Conservation (phyloP, 2,888 invertebrate genomes). For the Xanthostigma xanthostigma region DNA sequence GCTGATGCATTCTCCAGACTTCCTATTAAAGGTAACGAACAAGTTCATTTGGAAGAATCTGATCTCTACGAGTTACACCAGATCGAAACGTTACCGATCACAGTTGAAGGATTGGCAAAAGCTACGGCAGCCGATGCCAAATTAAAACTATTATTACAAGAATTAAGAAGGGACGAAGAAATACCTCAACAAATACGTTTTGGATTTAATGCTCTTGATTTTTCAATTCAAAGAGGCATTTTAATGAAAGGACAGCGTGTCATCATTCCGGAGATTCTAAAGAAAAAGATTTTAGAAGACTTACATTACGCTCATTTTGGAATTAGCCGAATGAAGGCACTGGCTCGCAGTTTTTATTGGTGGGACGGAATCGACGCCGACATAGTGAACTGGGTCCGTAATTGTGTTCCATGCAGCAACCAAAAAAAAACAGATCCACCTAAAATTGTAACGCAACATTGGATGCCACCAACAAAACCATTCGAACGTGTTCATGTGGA, state of each 20-base stretch:
- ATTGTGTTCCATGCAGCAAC: conserved; percentile 8
- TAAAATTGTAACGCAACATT: conserved; percentile 10
- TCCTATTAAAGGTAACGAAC: background rate
- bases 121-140: conserved; percentile 2
- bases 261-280: conserved; percentile 1
- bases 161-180: too few species aligned
- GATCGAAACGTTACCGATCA: conserved; percentile 4
- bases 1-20: conserved; percentile 2
- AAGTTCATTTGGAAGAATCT: too few species aligned
- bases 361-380: conserved; percentile 8
- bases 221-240: conserved; percentile 2
- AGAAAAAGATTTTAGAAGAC: conserved; percentile 3
- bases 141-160: conserved; percentile 4
- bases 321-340: conserved; percentile 4
- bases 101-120: background rate
- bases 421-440: conserved; percentile 9
- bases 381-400: conserved; percentile 6
- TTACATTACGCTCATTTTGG: conserved; percentile 6
- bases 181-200: too few species aligned
- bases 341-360: conserved; percentile 9
- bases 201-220: too few species aligned
- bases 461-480: conserved; percentile 11
- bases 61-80: conserved; percentile 3
- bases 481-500: conserved; percentile 14
- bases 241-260: background rate